These are phyloP conservation scores for Anguilla marmorata DNA, from an alignment of 2,797 vertebrate genomes.

Conservation along the genomic window DNA sequence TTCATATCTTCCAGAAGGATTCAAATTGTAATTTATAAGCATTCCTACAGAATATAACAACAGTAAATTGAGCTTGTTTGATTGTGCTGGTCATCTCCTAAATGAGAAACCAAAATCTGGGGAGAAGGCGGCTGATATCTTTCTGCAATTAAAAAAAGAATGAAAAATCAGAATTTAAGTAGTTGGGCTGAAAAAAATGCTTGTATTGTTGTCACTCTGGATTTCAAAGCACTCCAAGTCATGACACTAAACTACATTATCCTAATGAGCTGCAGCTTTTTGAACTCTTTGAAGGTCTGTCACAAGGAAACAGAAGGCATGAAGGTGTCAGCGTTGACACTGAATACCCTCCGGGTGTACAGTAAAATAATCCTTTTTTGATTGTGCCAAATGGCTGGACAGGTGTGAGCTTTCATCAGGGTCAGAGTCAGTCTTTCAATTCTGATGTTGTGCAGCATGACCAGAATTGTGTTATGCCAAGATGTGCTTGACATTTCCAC, in stretches of 20 bases:
- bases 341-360: constrained; percentile 7
- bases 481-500: too few species aligned
- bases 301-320: background rate
- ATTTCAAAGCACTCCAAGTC: constrained; percentile 5
- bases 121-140: background rate
- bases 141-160: background rate
- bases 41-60: constrained; percentile 6
- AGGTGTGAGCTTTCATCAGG: constrained; percentile 6
- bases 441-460: too few species aligned
- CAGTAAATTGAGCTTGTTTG: constrained; percentile 4
- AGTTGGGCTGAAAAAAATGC: background rate
- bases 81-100: background rate
- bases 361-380: background rate
- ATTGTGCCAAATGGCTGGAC: background rate
- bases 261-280: background rate
- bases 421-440: too few species aligned
- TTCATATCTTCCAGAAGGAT: background rate
- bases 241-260: background rate
- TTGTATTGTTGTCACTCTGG: background rate
- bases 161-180: background rate
- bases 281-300: constrained; percentile 11
- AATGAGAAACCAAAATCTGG: background rate
- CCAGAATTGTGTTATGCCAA: too few species aligned
- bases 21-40: background rate
- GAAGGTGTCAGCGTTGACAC: background rate